Percentiles rank a stretch among this genome's conserved stretches.
These are phyloP conservation scores for Tetheella fluctuosa DNA, from an alignment of 2,888 invertebrate species.

Conservation along the genomic window DNA sequence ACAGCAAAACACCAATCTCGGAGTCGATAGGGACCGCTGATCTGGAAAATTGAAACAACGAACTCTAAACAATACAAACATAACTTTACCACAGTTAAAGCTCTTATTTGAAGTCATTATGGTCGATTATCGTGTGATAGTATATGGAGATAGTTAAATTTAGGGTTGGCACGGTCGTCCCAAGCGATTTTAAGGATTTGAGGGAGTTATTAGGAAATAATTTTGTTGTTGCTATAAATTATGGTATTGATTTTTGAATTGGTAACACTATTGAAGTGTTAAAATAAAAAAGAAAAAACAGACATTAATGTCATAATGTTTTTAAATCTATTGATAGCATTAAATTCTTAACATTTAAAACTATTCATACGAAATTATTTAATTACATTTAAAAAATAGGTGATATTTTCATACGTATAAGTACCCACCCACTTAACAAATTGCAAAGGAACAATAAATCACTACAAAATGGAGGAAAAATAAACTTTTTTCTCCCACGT, in stretches of 20 bases:
- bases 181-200: slow-evolving; percentile 69
- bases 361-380: too few species aligned
- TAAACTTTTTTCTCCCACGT: slow-evolving; percentile 50
- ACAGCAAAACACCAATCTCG: slow-evolving; percentile 53
- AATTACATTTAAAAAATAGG: too few species aligned
- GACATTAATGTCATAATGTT: too few species aligned
- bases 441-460: slow-evolving; percentile 70
- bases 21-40: slow-evolving; percentile 64
- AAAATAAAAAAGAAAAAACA: too few species aligned
- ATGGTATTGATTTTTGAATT: slow-evolving; percentile 2
- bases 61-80: slow-evolving; percentile 18
- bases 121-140: slow-evolving; percentile 23
- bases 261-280: not conserved
- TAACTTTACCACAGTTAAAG: not conserved
- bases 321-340: too few species aligned
- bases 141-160: not conserved
- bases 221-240: slow-evolving; percentile 36
- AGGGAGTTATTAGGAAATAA: slow-evolving; percentile 61
- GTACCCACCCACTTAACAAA: slow-evolving; percentile 35
- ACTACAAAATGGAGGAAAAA: slow-evolving; percentile 52
- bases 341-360: too few species aligned
- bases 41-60: slow-evolving; percentile 79
- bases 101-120: slow-evolving; percentile 21
- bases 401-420: slow-evolving; percentile 13
- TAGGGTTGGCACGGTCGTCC: slow-evolving; percentile 45